These are phyloP conservation scores for Gambusia yucatana DNA, from an alignment of 2,797 vertebrate species.

Conservation along the genomic window DNA sequence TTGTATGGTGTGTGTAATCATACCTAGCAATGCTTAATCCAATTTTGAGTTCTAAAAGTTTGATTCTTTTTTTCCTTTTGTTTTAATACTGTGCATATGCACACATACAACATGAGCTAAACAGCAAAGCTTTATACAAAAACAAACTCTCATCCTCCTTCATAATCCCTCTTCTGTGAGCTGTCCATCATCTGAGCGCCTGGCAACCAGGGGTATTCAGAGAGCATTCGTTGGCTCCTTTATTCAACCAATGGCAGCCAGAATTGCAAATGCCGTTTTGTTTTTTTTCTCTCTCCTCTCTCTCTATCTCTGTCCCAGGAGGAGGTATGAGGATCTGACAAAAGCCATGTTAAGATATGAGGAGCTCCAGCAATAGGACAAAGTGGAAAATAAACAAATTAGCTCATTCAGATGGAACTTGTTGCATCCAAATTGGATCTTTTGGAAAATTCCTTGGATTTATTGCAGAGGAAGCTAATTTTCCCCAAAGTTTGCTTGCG, in stretches of 20 bases:
- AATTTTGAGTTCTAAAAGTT: not conserved
- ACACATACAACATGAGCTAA: not conserved
- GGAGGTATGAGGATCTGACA: constrained; percentile 14
- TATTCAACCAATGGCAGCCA: constrained; percentile 52
- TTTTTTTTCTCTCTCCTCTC: constrained; percentile 17
- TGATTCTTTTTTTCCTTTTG: not conserved
- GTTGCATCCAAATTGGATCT: constrained; percentile 4
- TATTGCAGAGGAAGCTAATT: constrained; percentile 4
- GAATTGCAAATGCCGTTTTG: constrained; percentile 35
- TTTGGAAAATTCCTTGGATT: not conserved
- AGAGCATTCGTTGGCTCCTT: constrained; percentile 42
- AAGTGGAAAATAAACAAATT: constrained; percentile 4
- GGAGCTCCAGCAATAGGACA: not conserved
- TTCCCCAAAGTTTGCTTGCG: not conserved
- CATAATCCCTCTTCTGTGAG: constrained; percentile 65
- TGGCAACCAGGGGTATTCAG: constrained; percentile 44
- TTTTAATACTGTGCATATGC: not conserved
- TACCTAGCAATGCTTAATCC: not conserved
- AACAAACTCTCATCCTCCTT: constrained; percentile 61
- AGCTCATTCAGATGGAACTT: not conserved
- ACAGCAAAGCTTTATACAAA: constrained; percentile 54
- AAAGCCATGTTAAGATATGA: constrained; percentile 11
- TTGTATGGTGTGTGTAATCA: not conserved
- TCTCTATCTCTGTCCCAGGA: constrained; percentile 16
- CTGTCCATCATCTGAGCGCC: constrained; percentile 64